Base-by-base conservation (phyloP, 2,888 invertebrate genomes). In the Spilosoma lubricipeda region DNA sequence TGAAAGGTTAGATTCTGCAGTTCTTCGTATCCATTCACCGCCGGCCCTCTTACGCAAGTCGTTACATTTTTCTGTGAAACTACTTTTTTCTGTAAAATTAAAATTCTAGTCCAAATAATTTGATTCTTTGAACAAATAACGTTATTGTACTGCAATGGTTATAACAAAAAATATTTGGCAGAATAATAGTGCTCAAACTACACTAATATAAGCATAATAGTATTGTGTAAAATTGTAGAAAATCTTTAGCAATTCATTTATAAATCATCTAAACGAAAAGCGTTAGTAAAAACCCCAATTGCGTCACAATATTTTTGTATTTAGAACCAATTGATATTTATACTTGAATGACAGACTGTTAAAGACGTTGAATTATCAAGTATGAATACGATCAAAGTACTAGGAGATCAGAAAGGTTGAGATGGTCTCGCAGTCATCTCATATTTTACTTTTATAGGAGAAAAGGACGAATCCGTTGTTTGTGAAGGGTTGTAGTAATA, bases 401-500 rank as follows among this genome's bases (percentile, higher is more conserved):
- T 81, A 87, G 82, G 86, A 84, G 82, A 86, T 84, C 85, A 86
- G 82, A 81, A 86, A 78, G 74, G 71, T 73, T 77, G 74, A 82
- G 82, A 80, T 81, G 87, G 86, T 88, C 87, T 84, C 84, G 78
- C 80, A 81, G 80, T 77, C 80, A 78, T 80, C 84, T 86, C 86
- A 90, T 91, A 91, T 90, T 89, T 91, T 88, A 90, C 90, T 89
- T 89, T 90, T 89, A 90, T 88, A 85, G 86, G 83, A 84, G 85
- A 82, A 84, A 87, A 87, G 86, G 87, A 82, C 81, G 87, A 87
- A 88, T 87, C 86, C 89, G 86, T 88, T 90, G 89, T 90, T 90
- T 89, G 90, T 87, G 87, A 89, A 87, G 89, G 89, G 85, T 85
- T 85, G 85, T 85, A 84, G 87, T 89, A 88, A 90, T 85, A 86